Conservation (phyloP, 2,888 invertebrate genomes). For the Galerucella calmariensis region DNA sequence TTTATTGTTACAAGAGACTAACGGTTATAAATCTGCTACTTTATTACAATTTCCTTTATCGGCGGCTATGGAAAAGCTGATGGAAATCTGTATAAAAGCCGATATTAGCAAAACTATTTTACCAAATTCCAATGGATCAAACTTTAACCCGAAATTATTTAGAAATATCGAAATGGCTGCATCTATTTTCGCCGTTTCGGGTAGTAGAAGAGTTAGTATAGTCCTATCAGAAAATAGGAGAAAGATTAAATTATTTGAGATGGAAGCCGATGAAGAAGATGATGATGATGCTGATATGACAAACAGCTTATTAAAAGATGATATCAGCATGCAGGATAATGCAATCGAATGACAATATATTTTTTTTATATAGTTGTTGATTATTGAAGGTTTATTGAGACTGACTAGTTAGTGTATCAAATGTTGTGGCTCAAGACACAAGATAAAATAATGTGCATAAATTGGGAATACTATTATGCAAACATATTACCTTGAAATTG, state of each 20-base stretch:
- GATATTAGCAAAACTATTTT: slow-evolving; percentile 59
- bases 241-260: slow-evolving; percentile 88
- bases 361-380: slow-evolving; percentile 15
- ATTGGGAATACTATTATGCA: too few relatives aligned
- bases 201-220: slow-evolving; percentile 84
- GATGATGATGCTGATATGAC: slow-evolving; percentile 77
- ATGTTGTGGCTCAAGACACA: too few relatives aligned
- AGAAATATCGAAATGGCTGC: slow-evolving; percentile 76
- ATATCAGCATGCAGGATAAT: slow-evolving; percentile 49
- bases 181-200: slow-evolving; percentile 83
- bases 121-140: slow-evolving; percentile 68
- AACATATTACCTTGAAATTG: too few relatives aligned
- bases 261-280: slow-evolving; percentile 92
- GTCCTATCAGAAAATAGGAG: slow-evolving; percentile 82
- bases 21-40: slow-evolving; percentile 55
- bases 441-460: too few relatives aligned
- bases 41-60: slow-evolving; percentile 55
- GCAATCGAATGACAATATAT: slow-evolving; percentile 8
- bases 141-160: slow-evolving; percentile 67
- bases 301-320: slow-evolving; percentile 50
- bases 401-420: too few relatives aligned
- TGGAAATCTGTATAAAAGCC: slow-evolving; percentile 46
- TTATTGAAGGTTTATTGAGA: not conserved
- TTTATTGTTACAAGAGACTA: slow-evolving; percentile 72
- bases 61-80: slow-evolving; percentile 58